phyloP scores from a whole-genome alignment of 2,888 invertebrate species.

The Drosophila cracens region DNA sequence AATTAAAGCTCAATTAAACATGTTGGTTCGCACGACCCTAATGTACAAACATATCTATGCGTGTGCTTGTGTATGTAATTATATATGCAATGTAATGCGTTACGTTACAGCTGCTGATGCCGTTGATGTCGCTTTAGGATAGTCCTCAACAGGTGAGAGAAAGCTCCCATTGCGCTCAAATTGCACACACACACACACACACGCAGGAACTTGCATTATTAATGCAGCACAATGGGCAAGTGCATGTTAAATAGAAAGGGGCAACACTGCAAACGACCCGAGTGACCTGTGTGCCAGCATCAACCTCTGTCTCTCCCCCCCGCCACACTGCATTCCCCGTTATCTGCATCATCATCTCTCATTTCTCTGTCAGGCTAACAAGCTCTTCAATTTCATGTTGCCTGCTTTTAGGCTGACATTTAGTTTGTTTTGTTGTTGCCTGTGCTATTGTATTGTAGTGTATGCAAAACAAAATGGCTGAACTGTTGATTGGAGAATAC shows the following conservation, averaged over 20 bases:
- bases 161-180: background rate
- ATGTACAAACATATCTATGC: background rate
- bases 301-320: background rate
- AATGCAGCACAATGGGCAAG: slow-evolving; percentile 61
- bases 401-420: slow-evolving; percentile 57
- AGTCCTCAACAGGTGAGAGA: slow-evolving; percentile 61
- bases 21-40: background rate
- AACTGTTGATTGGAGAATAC: slow-evolving; percentile 45
- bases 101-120: slow-evolving; percentile 4
- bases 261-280: slow-evolving; percentile 60
- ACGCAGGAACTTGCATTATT: slow-evolving; percentile 43
- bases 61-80: background rate
- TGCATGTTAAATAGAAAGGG: slow-evolving; percentile 69
- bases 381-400: slow-evolving; percentile 31
- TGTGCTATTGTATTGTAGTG: slow-evolving; percentile 13
- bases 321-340: background rate
- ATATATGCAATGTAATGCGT: slow-evolving; percentile 34
- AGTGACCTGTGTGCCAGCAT: slow-evolving; percentile 26
- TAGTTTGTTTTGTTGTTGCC: slow-evolving; percentile 3
- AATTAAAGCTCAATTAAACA: background rate
- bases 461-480: slow-evolving; percentile 49
- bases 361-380: slow-evolving; percentile 12
- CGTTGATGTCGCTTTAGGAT: slow-evolving; percentile 6
- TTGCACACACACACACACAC: background rate
- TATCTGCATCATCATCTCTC: background rate